Conservation (phyloP, 2,113 vertebrate species). For the Dascyllus trimaculatus region DNA sequence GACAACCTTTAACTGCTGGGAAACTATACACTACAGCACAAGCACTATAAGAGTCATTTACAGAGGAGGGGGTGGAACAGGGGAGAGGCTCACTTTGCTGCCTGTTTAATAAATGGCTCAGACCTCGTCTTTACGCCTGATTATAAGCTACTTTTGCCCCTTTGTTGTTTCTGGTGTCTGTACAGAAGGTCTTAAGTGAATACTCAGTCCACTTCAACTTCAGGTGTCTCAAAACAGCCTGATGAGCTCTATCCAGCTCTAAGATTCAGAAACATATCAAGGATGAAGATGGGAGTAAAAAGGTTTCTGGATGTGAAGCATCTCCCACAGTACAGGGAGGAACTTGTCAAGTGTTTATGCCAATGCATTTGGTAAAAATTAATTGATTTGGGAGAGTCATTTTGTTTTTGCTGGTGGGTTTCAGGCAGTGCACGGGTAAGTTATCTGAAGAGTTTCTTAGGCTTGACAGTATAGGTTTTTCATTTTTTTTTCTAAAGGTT, state of each 20-base stretch:
- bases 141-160: conserved; percentile 34
- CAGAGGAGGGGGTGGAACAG: conserved; percentile 68
- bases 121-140: conserved; percentile 50
- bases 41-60: conserved; percentile 86
- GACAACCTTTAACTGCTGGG: conserved; percentile 89
- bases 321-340: conserved; percentile 41
- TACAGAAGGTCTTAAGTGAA: conserved; percentile 30
- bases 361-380: conserved; percentile 32
- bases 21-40: conserved; percentile 87
- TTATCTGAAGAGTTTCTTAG: conserved; percentile 41
- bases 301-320: conserved; percentile 39
- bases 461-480: conserved; percentile 44
- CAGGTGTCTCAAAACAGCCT: conserved; percentile 47
- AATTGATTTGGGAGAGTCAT: conserved; percentile 32
- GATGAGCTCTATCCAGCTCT: conserved; percentile 29
- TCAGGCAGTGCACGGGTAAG: conserved; percentile 66
- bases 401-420: conserved; percentile 71
- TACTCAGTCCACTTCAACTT: conserved; percentile 16
- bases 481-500: conserved; percentile 73
- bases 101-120: conserved; percentile 61
- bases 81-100: conserved; percentile 76
- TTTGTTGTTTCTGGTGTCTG: conserved; percentile 21
- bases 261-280: conserved; percentile 21
- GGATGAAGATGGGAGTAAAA: conserved; percentile 30
- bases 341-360: conserved; percentile 43